Conservation (phyloP, 1,140 invertebrate genomes). For the Heliconius himera region DNA sequence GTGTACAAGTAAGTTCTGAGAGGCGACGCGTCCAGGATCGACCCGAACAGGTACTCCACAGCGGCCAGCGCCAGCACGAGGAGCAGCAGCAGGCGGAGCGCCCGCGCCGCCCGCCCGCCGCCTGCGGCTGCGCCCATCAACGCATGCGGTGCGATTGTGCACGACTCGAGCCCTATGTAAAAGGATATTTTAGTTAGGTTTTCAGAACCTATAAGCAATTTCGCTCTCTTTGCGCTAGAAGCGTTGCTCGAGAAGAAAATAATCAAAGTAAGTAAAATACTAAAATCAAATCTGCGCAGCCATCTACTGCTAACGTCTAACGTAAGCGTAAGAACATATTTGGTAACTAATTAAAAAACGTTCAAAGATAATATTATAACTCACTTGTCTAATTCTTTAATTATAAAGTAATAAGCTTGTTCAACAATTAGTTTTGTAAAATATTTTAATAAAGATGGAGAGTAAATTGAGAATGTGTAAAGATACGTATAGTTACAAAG, state of each 20-base stretch:
- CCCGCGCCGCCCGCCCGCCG: slow-evolving; percentile 70
- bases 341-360: too few species aligned
- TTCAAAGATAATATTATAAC: too few species aligned
- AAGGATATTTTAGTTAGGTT: not conserved
- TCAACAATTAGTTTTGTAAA: too few species aligned
- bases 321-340: too few species aligned
- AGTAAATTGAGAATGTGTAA: not conserved
- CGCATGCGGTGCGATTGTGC: slow-evolving; percentile 57
- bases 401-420: too few species aligned
- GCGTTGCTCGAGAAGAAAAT: too few species aligned
- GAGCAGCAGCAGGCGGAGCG: slow-evolving; percentile 69
- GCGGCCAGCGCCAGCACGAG: slow-evolving; percentile 69
- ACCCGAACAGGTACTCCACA: slow-evolving; percentile 73
- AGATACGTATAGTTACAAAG: not conserved
- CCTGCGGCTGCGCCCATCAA: slow-evolving; percentile 70
- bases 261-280: too few species aligned
- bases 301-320: too few species aligned
- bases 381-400: too few species aligned
- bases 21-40: slow-evolving; percentile 71
- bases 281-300: too few species aligned
- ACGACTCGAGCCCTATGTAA: slow-evolving; percentile 40
- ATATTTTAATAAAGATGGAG: not conserved
- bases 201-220: too few species aligned
- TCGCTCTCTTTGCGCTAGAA: too few species aligned
- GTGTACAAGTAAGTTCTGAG: slow-evolving; percentile 71